Base-by-base conservation (phyloP, 2,888 invertebrate genomes). In the Acanthococcus lagerstroemiae region DNA sequence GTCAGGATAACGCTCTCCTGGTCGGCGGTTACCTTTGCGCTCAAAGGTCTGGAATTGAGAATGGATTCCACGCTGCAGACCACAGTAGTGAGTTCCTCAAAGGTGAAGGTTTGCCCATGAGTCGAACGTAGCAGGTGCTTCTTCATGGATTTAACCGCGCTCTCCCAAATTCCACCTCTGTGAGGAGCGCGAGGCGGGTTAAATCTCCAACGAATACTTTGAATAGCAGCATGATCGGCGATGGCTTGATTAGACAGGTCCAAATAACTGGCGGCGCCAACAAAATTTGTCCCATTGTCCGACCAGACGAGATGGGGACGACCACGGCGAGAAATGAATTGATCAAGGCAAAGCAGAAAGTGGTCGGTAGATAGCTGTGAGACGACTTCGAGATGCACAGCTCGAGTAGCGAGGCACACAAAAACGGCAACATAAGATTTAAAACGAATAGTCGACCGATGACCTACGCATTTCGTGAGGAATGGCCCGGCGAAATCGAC, bases 121-220 rank as follows among this genome's bases (percentile, higher is more conserved):
- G n/a, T n/a, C n/a, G n/a, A n/a, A n/a, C n/a, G n/a, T n/a, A n/a
- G n/a, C n/a, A n/a, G n/a, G n/a, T n/a, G n/a, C n/a, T n/a, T n/a
- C n/a, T n/a, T n/a, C n/a, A n/a, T n/a, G n/a, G n/a, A n/a, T n/a
- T n/a, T n/a, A n/a, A 67, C 55, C 3, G 27, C 55, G 2, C 55
- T 44, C 17, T 67, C 67, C 67, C 63, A 67, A 1, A 67, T 7
- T 9, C 63, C 63, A 4, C 61, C 67, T 37, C 50, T 44, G 24
- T 67, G 67, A 9, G 66, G 66, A 4, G 60, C 66, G 4, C 26
- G 17, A 2, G 66, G 66, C 5, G 60, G 60, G 68, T 74, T 73
- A 68, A 72, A 58, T 68, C 73, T 72, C 46, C 55, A 55, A 6
- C 4, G 19, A 17, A 63, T 55, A 1, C 24, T 50, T 17, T 63